phyloP scores from a whole-genome alignment of 2,797 vertebrate genomes.

The Adrianichthys oophorus region DNA sequence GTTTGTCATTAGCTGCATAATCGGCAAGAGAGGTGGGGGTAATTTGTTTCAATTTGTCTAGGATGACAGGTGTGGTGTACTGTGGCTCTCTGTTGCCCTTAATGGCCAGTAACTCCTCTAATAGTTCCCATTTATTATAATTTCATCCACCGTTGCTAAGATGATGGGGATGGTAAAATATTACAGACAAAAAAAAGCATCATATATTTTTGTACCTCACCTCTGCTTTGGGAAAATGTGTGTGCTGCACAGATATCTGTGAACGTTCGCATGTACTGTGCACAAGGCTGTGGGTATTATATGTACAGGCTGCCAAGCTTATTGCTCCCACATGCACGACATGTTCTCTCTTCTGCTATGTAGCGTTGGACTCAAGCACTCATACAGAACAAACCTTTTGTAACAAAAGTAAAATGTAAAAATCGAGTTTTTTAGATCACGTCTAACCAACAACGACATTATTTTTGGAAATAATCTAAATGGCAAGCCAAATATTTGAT shows the following conservation, averaged over 20 bases:
- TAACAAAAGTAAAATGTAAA: slow-evolving; percentile 54
- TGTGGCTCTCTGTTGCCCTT: slow-evolving; percentile 75
- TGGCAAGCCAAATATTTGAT: background rate
- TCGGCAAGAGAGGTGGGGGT: slow-evolving; percentile 72
- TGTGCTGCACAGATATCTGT: slow-evolving; percentile 7
- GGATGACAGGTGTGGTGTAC: slow-evolving; percentile 80
- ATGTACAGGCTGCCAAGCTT: slow-evolving; percentile 51
- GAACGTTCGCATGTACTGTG: slow-evolving; percentile 7
- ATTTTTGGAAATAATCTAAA: too few species aligned
- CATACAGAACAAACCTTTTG: slow-evolving; percentile 32
- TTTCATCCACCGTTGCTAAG: slow-evolving; percentile 72
- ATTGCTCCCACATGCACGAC: slow-evolving; percentile 46
- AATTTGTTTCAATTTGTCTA: slow-evolving; percentile 83
- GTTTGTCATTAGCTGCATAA: slow-evolving; percentile 76
- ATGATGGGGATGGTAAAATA: slow-evolving; percentile 63
- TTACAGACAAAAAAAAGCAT: slow-evolving; percentile 15
- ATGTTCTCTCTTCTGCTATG: slow-evolving; percentile 40
- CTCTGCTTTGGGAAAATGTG: background rate
- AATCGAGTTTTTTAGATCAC: slow-evolving; percentile 62
- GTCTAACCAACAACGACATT: slow-evolving; percentile 35
- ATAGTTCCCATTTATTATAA: slow-evolving; percentile 82
- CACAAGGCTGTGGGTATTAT: slow-evolving; percentile 23
- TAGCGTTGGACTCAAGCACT: slow-evolving; percentile 51
- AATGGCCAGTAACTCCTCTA: slow-evolving; percentile 83
- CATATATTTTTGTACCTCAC: slow-evolving; percentile 62